phyloP scores from a whole-genome alignment of 2,113 vertebrate species.

The Scomber scombrus region DNA sequence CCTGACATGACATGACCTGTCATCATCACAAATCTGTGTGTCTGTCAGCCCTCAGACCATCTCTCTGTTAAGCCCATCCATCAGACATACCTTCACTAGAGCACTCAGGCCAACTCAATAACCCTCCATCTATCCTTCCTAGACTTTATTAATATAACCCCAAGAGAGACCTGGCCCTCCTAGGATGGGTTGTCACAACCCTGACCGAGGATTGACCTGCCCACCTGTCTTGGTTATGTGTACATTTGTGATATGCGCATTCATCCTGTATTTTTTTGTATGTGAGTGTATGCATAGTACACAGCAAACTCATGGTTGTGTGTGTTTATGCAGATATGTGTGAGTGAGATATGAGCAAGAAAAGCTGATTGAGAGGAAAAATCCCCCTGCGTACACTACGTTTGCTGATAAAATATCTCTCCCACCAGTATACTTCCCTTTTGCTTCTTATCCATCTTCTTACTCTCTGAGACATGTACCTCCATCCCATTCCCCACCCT shows the following conservation, averaged over 20 bases:
- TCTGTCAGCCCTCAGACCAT: conserved; percentile 44
- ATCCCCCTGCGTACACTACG: not conserved
- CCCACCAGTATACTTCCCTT: not conserved
- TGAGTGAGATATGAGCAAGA: not conserved
- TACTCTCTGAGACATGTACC: conserved; percentile 24
- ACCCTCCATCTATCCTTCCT: conserved; percentile 40
- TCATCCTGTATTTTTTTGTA: not conserved
- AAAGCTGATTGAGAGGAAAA: conserved; percentile 15
- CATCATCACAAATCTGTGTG: conserved; percentile 47
- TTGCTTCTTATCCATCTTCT: conserved; percentile 41
- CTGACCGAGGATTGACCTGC: conserved; percentile 63
- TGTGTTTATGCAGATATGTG: conserved; percentile 10
- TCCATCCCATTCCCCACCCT: conserved; percentile 11
- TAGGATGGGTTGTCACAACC: conserved; percentile 53
- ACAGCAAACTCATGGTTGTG: not conserved
- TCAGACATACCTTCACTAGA: conserved; percentile 56
- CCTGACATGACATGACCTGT: conserved; percentile 14
- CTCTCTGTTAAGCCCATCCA: conserved; percentile 48
- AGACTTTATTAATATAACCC: conserved; percentile 53
- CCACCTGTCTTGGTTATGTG: conserved; percentile 27
- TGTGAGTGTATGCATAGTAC: not conserved
- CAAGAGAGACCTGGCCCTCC: conserved; percentile 20
- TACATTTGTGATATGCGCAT: not conserved
- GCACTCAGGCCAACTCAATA: conserved; percentile 50
- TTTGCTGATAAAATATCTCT: conserved; percentile 41